Base-by-base conservation (phyloP, 2,888 invertebrate genomes). In the Acanthosepion pharaonis region DNA sequence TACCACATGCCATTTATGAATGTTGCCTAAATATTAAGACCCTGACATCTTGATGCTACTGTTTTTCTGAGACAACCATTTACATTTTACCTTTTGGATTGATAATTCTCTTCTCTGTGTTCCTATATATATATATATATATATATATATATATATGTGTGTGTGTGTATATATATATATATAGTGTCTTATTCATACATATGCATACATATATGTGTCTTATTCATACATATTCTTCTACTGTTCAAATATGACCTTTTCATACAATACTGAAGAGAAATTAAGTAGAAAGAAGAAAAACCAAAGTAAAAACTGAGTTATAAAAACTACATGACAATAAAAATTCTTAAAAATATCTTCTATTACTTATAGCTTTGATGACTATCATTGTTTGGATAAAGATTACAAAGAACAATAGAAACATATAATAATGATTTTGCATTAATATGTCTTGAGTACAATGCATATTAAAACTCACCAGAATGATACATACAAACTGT, bases 251-350 rank as follows among this genome's bases (percentile, higher is more conserved):
- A 78, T 33, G 15, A n/a, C 33, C 78, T 78, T 78, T 78, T 78
- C n/a, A n/a, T 78, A n/a, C 78, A 78, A 78, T n/a, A 78, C n/a
- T 78, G 78, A 33, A n/a, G n/a, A 78, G 78, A 78, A 78, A 78
- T 78, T n/a, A 78, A 78, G 15, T 11, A 33, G n/a, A n/a, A 78
- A 18, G 23, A 33, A n/a, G 15, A n/a, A 78, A n/a, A 78, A 78
- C 8, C 28, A n/a, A 78, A 2, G n/a, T 0, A 78, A 78, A 78
- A n/a, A 9, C 9, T 3, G 15, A 11, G 15, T 11, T 2, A n/a
- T 8, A 15, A n/a, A 33, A n/a, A 15, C 4, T 33, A 78, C 15
- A 78, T 33, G n/a, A 78, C 78, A 33, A 33, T n/a, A 15, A n/a
- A n/a, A 78, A 78, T n/a, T 78, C 78, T n/a, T 78, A n/a, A 78